Conservation (phyloP, 53 echinoderm and acorn worm genomes). For the Pentamera pediparva region DNA sequence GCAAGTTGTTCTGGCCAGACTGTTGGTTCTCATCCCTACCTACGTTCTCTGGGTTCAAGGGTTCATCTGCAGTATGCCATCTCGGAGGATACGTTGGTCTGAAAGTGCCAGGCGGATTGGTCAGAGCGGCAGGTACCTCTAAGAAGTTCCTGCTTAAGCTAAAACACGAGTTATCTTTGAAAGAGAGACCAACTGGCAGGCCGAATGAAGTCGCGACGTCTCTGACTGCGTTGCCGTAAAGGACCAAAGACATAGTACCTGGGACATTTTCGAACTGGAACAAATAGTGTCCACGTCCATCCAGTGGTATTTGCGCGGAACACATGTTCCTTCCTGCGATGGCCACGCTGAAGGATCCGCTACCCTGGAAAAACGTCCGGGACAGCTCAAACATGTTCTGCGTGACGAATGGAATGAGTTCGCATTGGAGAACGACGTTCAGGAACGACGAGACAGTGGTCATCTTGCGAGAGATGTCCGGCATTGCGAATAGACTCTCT, state of each 20-base stretch:
- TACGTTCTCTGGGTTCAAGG: background rate
- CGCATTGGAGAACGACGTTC: slow-evolving; percentile 78
- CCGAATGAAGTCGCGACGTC: slow-evolving; percentile 65
- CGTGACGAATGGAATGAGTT: slow-evolving; percentile 46
- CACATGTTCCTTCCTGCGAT: slow-evolving; percentile 60
- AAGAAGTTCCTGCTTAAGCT: background rate
- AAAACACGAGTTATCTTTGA: slow-evolving; percentile 58
- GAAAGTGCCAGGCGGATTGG: background rate
- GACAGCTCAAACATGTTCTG: slow-evolving; percentile 77
- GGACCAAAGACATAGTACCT: slow-evolving; percentile 38
- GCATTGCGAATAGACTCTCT: slow-evolving; percentile 43
- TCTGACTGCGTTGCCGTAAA: slow-evolving; percentile 42
- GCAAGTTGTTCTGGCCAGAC: slow-evolving; percentile 31
- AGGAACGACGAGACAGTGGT: slow-evolving; percentile 19
- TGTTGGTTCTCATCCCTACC: background rate
- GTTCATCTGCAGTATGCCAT: background rate
- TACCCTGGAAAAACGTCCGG: slow-evolving; percentile 42
- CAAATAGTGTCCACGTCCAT: slow-evolving; percentile 53
- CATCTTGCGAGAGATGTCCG: slow-evolving; percentile 3
- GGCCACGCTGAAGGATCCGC: slow-evolving; percentile 36
- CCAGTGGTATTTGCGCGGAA: slow-evolving; percentile 56
- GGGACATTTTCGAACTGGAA: slow-evolving; percentile 26
- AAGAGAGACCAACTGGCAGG: slow-evolving; percentile 71
- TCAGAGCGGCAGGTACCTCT: background rate
- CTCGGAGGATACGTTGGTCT: background rate